Evolutionary conservation across 1,140 invertebrate genomes (phyloP).

Genomic region (Sitobion miscanthi): DNA sequence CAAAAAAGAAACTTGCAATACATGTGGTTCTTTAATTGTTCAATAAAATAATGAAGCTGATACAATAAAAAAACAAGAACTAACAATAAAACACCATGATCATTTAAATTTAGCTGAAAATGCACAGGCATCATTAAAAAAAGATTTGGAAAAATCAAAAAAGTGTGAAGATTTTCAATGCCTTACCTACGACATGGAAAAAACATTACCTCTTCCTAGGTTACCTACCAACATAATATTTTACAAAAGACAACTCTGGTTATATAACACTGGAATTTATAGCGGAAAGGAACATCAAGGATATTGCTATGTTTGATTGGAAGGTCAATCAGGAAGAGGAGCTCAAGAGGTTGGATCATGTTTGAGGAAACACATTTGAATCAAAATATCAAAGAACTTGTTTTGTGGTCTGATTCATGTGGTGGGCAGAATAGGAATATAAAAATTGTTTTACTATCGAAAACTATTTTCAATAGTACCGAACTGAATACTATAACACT

Average conservation of each 20-base stretch:
- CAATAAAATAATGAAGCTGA: background rate
- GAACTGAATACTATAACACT: conserved; percentile 60
- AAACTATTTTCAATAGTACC: conserved; percentile 59
- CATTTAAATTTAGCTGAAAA: background rate
- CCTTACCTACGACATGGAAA: conserved; percentile 62
- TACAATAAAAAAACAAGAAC: background rate
- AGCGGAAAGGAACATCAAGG: conserved; percentile 58
- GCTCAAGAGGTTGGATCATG: conserved; percentile 62
- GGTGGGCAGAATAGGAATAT: conserved; percentile 63
- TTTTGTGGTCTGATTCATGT: conserved; percentile 62
- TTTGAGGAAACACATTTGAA: conserved; percentile 60
- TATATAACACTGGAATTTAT: conserved; percentile 58
- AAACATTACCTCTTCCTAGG: conserved; percentile 61
- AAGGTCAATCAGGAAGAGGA: conserved; percentile 61
- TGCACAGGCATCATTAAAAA: background rate
- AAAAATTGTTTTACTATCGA: conserved; percentile 61
- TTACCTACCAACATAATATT: conserved; percentile 61
- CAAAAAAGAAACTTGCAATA: background rate
- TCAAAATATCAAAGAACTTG: conserved; percentile 59
- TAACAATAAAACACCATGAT: background rate
- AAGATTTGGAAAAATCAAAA: background rate
- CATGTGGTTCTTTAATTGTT: background rate
- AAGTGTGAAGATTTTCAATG: background rate
- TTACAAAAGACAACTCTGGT: conserved; percentile 59
- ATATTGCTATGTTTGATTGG: conserved; percentile 61